These are phyloP conservation scores for Biston betularia DNA, from an alignment of 2,888 invertebrate species.

Conservation along the genomic window DNA sequence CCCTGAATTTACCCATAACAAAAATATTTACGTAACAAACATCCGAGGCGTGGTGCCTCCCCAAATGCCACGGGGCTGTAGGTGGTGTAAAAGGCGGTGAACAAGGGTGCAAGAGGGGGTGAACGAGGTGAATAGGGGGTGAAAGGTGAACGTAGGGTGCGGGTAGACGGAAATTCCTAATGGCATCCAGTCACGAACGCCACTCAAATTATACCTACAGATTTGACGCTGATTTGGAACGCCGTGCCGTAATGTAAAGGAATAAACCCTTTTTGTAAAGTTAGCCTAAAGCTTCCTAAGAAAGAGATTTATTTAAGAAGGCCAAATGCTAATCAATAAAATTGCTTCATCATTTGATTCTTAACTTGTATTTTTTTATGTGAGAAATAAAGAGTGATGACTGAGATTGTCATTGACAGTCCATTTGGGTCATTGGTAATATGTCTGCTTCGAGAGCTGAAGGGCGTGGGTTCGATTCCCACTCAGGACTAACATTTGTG, in stretches of 20 bases:
- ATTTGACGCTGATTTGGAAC: slow-evolving; percentile 24
- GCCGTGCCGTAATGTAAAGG: slow-evolving; percentile 6
- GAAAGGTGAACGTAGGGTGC: slow-evolving; percentile 50
- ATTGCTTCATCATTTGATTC: too few species aligned
- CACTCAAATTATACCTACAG: slow-evolving; percentile 63
- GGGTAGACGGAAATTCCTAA: slow-evolving; percentile 73
- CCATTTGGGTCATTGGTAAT: too few species aligned
- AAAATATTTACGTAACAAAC: slow-evolving; percentile 57
- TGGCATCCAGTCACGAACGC: slow-evolving; percentile 77
- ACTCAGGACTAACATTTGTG: too few species aligned
- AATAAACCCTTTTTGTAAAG: not conserved
- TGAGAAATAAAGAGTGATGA: too few species aligned
- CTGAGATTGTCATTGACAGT: too few species aligned
- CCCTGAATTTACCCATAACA: slow-evolving; percentile 41
- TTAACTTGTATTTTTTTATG: too few species aligned
- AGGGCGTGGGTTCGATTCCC: too few species aligned
- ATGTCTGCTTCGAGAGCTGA: too few species aligned
- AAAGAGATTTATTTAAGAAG: too few species aligned
- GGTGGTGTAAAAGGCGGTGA: slow-evolving; percentile 48
- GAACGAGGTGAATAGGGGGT: slow-evolving; percentile 44
- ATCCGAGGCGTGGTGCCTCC: slow-evolving; percentile 54
- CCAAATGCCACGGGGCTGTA: slow-evolving; percentile 60
- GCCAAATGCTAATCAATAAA: too few species aligned
- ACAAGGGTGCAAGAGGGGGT: slow-evolving; percentile 43
- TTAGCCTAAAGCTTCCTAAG: not conserved